A percentile compares a stretch with the other conserved stretches of the same genome.
phyloP scores from a whole-genome alignment of 2,888 invertebrate genomes.

The Amblyjoppa proteus region DNA sequence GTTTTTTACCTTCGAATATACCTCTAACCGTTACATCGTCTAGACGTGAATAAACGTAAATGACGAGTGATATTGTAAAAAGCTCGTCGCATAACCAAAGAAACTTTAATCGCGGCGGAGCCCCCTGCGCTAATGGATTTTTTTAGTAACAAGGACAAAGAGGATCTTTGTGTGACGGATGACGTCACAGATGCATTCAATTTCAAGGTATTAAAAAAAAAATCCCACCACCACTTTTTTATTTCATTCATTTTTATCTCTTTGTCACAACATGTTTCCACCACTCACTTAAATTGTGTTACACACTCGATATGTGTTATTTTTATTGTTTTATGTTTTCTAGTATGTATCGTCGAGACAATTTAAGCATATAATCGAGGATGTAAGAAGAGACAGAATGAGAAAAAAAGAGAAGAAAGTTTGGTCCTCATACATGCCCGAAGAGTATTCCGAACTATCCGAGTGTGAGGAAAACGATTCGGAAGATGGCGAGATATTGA shows the following conservation, averaged over 20 bases:
- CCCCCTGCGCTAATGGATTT: conserved; percentile 67
- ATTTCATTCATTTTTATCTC: neutral
- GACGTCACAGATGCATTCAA: conserved; percentile 87
- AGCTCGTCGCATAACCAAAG: conserved; percentile 60
- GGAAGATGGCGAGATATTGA: conserved; percentile 58
- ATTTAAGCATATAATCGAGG: conserved; percentile 79
- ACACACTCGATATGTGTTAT: neutral
- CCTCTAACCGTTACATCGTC: neutral
- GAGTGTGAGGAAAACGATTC: conserved; percentile 53
- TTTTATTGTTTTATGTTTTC: conserved; percentile 32
- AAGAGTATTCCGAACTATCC: conserved; percentile 68
- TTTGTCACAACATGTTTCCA: neutral
- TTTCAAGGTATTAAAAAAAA: conserved; percentile 87
- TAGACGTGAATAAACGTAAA: neutral
- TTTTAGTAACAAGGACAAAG: conserved; percentile 73
- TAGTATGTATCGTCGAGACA: conserved; percentile 80
- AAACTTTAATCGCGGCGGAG: conserved; percentile 68
- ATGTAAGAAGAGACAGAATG: conserved; percentile 77
- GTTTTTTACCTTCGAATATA: conserved; percentile 6
- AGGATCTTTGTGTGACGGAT: conserved; percentile 76
- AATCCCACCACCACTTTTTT: neutral
- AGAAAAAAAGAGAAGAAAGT: conserved; percentile 78
- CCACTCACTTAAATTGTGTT: neutral
- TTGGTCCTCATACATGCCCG: conserved; percentile 77
- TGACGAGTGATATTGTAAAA: neutral